Conservation (phyloP, 2,113 vertebrate species). For the Maccullochella peelii region DNA sequence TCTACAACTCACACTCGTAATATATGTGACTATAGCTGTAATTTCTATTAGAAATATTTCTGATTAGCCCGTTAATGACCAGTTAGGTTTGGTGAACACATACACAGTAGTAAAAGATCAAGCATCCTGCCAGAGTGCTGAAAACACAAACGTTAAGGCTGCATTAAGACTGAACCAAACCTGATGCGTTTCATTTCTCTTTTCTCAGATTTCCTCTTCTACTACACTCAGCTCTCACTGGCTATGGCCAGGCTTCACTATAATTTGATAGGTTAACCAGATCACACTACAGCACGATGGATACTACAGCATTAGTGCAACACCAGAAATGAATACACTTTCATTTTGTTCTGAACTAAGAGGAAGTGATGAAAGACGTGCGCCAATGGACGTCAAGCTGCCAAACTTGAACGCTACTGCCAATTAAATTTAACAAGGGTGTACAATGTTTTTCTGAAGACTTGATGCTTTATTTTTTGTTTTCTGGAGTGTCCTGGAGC, state of each 20-base stretch:
- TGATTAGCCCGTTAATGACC: not conserved
- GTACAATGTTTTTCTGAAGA: not conserved
- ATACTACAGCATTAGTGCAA: not conserved
- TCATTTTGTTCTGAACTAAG: not conserved
- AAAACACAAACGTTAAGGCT: not conserved
- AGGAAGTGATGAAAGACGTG: not conserved
- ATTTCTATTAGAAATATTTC: not conserved
- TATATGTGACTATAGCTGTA: not conserved
- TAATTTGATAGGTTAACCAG: not conserved
- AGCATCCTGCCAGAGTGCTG: not conserved
- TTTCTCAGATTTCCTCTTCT: not conserved
- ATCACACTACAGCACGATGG: not conserved
- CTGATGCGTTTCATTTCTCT: not conserved
- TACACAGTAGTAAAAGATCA: too few relatives aligned
- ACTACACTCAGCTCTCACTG: not conserved
- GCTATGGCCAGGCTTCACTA: not conserved
- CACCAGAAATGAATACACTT: not conserved
- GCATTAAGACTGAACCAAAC: not conserved
- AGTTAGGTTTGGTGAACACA: too few relatives aligned
- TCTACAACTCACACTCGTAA: not conserved
- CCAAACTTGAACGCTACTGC: not conserved
- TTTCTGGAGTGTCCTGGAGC: not conserved
- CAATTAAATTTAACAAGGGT: not conserved
- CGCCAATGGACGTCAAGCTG: not conserved
- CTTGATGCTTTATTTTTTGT: not conserved